Percentiles rank a stretch among this genome's conserved stretches.
phyloP scores from a whole-genome alignment of 1,140 invertebrate genomes.

The Galendromus occidentalis region DNA sequence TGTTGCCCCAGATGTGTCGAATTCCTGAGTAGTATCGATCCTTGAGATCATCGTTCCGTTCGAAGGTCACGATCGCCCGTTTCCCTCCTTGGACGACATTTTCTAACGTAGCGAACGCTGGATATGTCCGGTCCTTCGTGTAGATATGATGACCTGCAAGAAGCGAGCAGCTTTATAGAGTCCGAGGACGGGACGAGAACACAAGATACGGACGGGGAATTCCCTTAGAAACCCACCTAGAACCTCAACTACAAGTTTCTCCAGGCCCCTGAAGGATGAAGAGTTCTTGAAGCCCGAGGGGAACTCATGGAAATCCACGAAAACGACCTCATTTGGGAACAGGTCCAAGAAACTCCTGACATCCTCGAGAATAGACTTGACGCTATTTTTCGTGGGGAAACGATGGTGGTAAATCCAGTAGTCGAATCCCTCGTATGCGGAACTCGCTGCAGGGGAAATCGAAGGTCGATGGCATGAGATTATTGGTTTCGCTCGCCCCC shows the following conservation, averaged over 20 bases:
- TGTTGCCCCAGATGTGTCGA: not conserved
- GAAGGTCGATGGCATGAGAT: too few relatives aligned
- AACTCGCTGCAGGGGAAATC: not conserved
- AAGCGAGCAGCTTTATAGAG: too few relatives aligned
- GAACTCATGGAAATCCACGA: not conserved
- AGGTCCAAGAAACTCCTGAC: not conserved
- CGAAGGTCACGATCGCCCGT: not conserved
- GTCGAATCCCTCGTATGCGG: not conserved
- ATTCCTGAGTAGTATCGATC: not conserved
- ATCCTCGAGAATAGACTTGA: not conserved
- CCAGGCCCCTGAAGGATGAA: not conserved
- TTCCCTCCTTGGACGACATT: not conserved
- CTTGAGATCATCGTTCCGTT: not conserved
- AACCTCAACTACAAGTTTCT: not conserved
- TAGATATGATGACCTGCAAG: too few relatives aligned
- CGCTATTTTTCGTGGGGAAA: not conserved
- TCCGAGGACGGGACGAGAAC: too few relatives aligned
- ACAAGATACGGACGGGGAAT: too few relatives aligned
- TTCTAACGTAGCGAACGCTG: not conserved
- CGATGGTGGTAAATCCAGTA: not conserved
- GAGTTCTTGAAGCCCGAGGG: not conserved
- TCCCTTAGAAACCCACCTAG: not conserved
- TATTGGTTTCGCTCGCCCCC: too few relatives aligned
- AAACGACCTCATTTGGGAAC: not conserved
- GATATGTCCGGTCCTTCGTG: not conserved